Percentiles rank a stretch among this genome's conserved stretches.
phyloP scores from a whole-genome alignment of 2,888 invertebrate species.

The Drosophila barbarae region DNA sequence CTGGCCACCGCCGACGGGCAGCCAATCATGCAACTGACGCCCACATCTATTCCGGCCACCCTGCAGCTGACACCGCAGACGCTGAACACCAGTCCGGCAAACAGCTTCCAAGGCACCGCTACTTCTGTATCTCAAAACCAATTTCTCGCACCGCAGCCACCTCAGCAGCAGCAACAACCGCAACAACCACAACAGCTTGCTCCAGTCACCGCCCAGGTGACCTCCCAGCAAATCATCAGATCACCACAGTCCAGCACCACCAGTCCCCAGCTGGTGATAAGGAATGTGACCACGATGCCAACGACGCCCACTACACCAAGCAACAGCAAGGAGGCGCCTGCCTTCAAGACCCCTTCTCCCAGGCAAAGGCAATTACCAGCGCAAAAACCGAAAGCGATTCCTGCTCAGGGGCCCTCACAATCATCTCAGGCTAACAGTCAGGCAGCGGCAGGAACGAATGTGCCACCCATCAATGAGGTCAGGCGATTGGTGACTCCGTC shows the following conservation, averaged over 20 bases:
- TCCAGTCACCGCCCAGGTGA: slow-evolving; percentile 52
- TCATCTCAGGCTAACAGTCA: background rate
- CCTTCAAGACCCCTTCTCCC: slow-evolving; percentile 53
- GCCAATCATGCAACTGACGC: slow-evolving; percentile 79
- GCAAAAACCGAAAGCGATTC: slow-evolving; percentile 36
- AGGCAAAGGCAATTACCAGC: slow-evolving; percentile 25
- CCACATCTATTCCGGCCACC: slow-evolving; percentile 79
- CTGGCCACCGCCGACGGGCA: slow-evolving; percentile 79
- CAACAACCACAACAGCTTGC: slow-evolving; percentile 36
- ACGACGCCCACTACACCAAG: slow-evolving; percentile 21
- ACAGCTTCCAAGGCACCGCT: slow-evolving; percentile 56
- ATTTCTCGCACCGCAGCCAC: slow-evolving; percentile 43
- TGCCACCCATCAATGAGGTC: slow-evolving; percentile 1
- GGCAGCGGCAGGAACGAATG: background rate
- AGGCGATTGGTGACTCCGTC: slow-evolving; percentile 28
- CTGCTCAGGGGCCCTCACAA: slow-evolving; percentile 1
- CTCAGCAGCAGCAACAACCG: slow-evolving; percentile 39
- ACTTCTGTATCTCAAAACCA: slow-evolving; percentile 45
- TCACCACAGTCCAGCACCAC: slow-evolving; percentile 39
- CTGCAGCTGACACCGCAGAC: slow-evolving; percentile 76
- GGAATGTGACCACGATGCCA: slow-evolving; percentile 47
- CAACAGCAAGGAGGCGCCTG: slow-evolving; percentile 30
- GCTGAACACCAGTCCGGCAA: slow-evolving; percentile 60
- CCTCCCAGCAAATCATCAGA: slow-evolving; percentile 61
- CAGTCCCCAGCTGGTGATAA: slow-evolving; percentile 52